phyloP scores from a whole-genome alignment of 2,113 vertebrate species.

The Raphicerus campestris region DNA sequence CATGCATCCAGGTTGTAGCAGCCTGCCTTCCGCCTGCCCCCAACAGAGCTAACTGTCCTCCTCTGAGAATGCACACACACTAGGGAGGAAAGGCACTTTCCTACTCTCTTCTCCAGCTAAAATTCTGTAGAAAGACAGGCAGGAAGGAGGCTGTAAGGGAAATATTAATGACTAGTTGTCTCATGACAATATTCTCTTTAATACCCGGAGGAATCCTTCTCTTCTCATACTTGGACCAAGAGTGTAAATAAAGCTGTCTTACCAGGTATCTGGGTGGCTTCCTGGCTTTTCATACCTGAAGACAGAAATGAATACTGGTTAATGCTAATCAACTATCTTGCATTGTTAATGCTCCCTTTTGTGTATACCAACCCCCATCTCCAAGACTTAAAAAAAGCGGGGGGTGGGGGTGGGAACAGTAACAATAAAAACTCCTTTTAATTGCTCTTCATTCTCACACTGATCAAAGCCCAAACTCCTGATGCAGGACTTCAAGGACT shows the following conservation, averaged over 20 bases:
- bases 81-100: background rate
- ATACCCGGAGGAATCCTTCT: background rate
- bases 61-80: background rate
- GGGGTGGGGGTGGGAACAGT: background rate
- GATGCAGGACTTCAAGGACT: background rate
- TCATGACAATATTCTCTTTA: background rate
- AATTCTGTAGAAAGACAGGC: background rate
- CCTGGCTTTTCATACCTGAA: slow-evolving; percentile 21
- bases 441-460: background rate
- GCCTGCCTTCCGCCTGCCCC: background rate
- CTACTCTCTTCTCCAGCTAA: background rate
- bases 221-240: background rate
- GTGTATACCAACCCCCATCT: background rate
- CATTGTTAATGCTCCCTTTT: background rate
- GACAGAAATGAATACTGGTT: slow-evolving; percentile 15
- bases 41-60: background rate
- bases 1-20: background rate
- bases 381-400: background rate
- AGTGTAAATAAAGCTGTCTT: slow-evolving; percentile 35
- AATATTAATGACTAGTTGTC: background rate
- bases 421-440: background rate
- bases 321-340: background rate
- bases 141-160: background rate
- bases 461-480: background rate
- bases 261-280: slow-evolving; percentile 52